Percentiles rank a stretch among this genome's conserved stretches.
Evolutionary conservation across 2,888 invertebrate species (phyloP).

Genomic region (Athalia cordata): DNA sequence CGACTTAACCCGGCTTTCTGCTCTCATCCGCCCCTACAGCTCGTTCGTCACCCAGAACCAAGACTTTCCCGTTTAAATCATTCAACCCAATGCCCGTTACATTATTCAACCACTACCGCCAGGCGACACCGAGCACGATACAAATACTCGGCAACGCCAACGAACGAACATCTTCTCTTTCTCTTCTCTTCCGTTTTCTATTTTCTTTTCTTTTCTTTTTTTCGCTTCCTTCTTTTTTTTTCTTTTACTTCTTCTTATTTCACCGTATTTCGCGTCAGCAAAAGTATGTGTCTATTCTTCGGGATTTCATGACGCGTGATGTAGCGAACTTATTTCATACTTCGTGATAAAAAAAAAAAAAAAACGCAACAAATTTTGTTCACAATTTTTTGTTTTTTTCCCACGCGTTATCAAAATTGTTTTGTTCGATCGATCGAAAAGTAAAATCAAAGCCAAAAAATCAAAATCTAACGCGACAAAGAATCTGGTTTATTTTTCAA

Average conservation of each 20-base stretch:
- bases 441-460: too few relatives aligned
- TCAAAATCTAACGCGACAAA: too few relatives aligned
- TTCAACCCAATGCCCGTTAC: slow-evolving; percentile 67
- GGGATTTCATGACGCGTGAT: neutral
- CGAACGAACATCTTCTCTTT: too few relatives aligned
- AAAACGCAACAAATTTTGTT: neutral
- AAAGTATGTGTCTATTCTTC: slow-evolving; percentile 28
- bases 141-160: slow-evolving; percentile 51
- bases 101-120: slow-evolving; percentile 66
- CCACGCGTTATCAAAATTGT: too few relatives aligned
- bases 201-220: slow-evolving; percentile 33
- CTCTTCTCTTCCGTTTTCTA: slow-evolving; percentile 45
- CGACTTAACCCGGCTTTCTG: neutral
- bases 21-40: neutral
- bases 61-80: slow-evolving; percentile 70
- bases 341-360: too few relatives aligned
- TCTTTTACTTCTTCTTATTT: too few relatives aligned
- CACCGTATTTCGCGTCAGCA: slow-evolving; percentile 32
- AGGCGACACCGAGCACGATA: slow-evolving; percentile 56
- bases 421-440: too few relatives aligned
- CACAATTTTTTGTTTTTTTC: neutral
- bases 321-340: too few relatives aligned
- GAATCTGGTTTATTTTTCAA: too few relatives aligned
- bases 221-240: neutral
- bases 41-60: slow-evolving; percentile 49